Evolutionary conservation across 2,113 vertebrate genomes (phyloP).

Genomic region (Calidris pugnax): DNA sequence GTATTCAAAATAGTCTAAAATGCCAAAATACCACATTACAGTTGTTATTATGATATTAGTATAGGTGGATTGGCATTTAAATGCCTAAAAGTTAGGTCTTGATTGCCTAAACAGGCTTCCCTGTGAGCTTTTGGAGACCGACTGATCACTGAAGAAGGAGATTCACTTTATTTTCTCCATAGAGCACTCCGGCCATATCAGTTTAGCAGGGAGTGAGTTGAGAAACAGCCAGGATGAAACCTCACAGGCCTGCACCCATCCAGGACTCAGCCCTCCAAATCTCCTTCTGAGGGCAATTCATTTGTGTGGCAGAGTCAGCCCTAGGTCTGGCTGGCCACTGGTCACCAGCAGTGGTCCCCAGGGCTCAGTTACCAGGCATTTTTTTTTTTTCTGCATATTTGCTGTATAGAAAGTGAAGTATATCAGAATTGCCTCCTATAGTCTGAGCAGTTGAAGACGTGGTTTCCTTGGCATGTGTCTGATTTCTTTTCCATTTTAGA

Average conservation of each 20-base stretch:
- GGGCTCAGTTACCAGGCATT: background rate
- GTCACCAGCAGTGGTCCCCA: background rate
- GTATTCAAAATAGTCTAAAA: background rate
- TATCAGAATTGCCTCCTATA: background rate
- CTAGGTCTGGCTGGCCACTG: background rate
- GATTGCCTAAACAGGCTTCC: background rate
- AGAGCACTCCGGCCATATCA: background rate
- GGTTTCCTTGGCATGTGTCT: background rate
- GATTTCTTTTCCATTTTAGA: background rate
- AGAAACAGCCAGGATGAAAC: background rate
- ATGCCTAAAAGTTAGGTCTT: background rate
- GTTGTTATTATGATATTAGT: background rate
- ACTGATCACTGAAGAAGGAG: rapidly evolving
- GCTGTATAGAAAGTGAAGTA: background rate
- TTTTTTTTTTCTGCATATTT: background rate
- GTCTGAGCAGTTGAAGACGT: background rate
- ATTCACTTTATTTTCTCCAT: background rate
- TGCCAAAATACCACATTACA: background rate
- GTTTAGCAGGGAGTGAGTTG: background rate
- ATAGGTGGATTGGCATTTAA: background rate
- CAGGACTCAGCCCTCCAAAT: background rate
- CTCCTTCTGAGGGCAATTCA: background rate
- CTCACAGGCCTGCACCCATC: background rate
- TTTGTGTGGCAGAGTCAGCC: background rate
- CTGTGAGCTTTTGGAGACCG: background rate